These are phyloP conservation scores for Chouioia cunea DNA, from an alignment of 2,888 invertebrate genomes.

Conservation along the genomic window DNA sequence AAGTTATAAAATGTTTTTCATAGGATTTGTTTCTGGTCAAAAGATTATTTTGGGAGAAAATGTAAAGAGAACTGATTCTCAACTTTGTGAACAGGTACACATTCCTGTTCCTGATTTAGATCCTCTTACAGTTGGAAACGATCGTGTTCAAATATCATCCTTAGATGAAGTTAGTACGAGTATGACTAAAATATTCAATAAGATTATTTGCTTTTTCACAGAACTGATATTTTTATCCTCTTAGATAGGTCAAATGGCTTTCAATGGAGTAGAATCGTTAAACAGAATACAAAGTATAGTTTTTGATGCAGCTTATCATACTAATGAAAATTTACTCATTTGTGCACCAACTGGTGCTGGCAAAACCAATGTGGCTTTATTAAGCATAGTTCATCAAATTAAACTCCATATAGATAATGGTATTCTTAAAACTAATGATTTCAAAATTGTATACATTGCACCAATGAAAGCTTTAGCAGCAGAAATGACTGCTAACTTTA, in stretches of 20 bases:
- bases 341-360: constrained; percentile 99
- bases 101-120: constrained; percentile 80
- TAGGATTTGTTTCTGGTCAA: constrained; percentile 82
- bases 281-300: constrained; percentile 98
- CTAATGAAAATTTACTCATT: constrained; percentile 96
- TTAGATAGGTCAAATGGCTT: constrained; percentile 90
- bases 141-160: constrained; percentile 74
- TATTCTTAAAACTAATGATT: constrained; percentile 88
- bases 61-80: constrained; percentile 78
- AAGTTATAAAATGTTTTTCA: constrained; percentile 54
- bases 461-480: constrained; percentile 99
- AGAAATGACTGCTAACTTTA: constrained; percentile 97
- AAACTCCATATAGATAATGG: constrained; percentile 86
- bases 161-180: constrained; percentile 76
- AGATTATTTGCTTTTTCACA: constrained; percentile 19
- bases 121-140: constrained; percentile 74
- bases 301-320: constrained; percentile 93
- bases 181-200: background rate
- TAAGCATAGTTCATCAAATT: constrained; percentile 92
- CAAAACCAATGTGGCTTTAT: constrained; percentile 97
- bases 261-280: constrained; percentile 85
- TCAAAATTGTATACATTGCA: constrained; percentile 98
- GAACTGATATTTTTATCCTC: constrained; percentile 25
- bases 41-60: constrained; percentile 86
- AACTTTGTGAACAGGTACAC: constrained; percentile 87